Evolutionary conservation across 2,113 vertebrate genomes (phyloP), one percentile per base, ranked within the genome.

Genomic region (Polypterus bichir): DNA sequence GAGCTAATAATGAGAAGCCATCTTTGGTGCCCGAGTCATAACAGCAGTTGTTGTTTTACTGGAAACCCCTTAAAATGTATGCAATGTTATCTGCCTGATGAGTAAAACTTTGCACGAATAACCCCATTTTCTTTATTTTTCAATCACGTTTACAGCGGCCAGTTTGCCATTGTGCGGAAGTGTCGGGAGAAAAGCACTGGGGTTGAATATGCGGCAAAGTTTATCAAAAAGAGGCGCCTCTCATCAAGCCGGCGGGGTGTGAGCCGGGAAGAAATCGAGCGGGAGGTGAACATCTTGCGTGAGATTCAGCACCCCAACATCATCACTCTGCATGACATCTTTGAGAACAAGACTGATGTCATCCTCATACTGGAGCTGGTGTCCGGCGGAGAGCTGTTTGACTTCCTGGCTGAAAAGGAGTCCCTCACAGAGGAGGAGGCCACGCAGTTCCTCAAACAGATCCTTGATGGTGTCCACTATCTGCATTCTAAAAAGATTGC

Each of bases 281-380:
- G 96, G 0, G 95, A 99, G 77, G 95, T 97, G 74, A 89, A 94
- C 81, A 98, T 99, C 78, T 81, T 99, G 71, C 79, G 93, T 0
- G 92, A 93, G 81, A 93, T 98, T 78, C 92, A 94, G 74, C 96
- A 99, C 83, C 90, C 90, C 77, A 98, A 99, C 83, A 97, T 97
- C 84, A 98, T 99, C 84, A 94, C 93, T 0, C 83, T 99, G 64
- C 94, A 99, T 0, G 94, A 99, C 81, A 89, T 99, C 81, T 98
- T 98, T 0, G 96, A 99, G 79, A 97, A 98, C 82, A 93, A 91
- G 79, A 97, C 96, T 0, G 96, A 98, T 0, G 94, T 99, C 73
- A 94, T 98, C 71, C 87, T 99, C 56, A 99, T 99, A 80, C 87
- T 99, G 66, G 96, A 98, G 84, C 83, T 98, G 71, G 95, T 99